These are phyloP conservation scores for Diploptera punctata DNA, from an alignment of 2,888 invertebrate genomes.

Conservation along the genomic window DNA sequence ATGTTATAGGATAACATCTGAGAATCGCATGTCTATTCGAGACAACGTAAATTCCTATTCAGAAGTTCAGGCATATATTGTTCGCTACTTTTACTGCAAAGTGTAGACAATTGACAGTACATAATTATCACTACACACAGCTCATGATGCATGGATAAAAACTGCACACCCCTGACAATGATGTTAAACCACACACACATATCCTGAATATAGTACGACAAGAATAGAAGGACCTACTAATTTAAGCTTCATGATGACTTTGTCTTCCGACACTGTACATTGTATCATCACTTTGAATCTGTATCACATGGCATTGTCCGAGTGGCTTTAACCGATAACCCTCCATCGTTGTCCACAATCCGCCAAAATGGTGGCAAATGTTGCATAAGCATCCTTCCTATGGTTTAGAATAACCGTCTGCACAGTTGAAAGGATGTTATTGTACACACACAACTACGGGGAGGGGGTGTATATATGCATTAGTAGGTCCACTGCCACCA, in stretches of 20 bases:
- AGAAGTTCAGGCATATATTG: too few relatives aligned
- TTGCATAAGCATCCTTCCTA: slow-evolving; percentile 25
- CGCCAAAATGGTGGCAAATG: slow-evolving; percentile 22
- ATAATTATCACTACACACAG: too few relatives aligned
- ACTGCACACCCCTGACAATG: too few relatives aligned
- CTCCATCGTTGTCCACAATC: not conserved
- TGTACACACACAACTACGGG: not conserved
- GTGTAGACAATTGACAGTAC: too few relatives aligned
- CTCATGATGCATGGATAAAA: too few relatives aligned
- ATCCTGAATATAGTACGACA: not conserved
- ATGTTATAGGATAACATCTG: too few relatives aligned
- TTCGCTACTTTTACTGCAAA: too few relatives aligned
- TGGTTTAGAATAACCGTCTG: slow-evolving; percentile 15
- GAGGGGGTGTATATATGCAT: not conserved
- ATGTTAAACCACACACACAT: not conserved
- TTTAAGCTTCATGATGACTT: not conserved
- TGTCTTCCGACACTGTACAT: not conserved
- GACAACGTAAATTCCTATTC: too few relatives aligned
- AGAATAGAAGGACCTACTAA: not conserved
- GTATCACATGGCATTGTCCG: not conserved
- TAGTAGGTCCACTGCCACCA: slow-evolving; percentile 18
- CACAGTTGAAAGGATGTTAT: slow-evolving; percentile 25
- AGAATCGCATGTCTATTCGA: too few relatives aligned
- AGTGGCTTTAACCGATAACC: slow-evolving; percentile 12
- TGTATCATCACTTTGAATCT: not conserved